Evolutionary conservation across 2,797 vertebrate species (phyloP).

Genomic region (Microctenopoma steveboyesi): DNA sequence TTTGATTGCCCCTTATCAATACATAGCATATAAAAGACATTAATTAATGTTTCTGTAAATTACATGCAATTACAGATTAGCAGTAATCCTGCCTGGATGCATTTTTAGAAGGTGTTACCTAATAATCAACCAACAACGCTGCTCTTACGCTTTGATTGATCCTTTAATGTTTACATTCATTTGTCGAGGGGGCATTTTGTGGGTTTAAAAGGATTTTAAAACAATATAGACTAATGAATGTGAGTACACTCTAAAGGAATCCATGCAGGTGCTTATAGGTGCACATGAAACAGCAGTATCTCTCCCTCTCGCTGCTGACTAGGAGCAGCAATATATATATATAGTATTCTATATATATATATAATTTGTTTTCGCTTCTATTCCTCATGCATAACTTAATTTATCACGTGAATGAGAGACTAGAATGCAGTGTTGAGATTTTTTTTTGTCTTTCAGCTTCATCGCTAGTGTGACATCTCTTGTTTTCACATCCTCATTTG

Average conservation of each 20-base stretch:
- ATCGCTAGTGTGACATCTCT: constrained; percentile 2
- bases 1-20: constrained; percentile 30
- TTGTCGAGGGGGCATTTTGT: constrained; percentile 46
- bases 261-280: constrained; percentile 5
- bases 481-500: constrained; percentile 48
- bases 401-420: constrained; percentile 31
- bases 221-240: constrained; percentile 63
- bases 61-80: constrained; percentile 65
- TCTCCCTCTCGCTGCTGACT: constrained; percentile 8
- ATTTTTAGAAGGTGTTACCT: constrained; percentile 54
- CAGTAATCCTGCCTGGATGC: constrained; percentile 67
- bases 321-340: constrained; percentile 3
- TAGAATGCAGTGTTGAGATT: constrained; percentile 36
- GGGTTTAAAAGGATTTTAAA: constrained; percentile 52
- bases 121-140: constrained; percentile 61
- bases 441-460: constrained; percentile 6
- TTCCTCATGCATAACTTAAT: constrained; percentile 39
- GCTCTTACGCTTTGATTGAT: constrained; percentile 49
- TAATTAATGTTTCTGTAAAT: constrained; percentile 46
- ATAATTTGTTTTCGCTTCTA: not conserved
- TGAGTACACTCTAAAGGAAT: constrained; percentile 29
- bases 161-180: constrained; percentile 69
- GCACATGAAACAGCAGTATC: not conserved
- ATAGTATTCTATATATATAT: not conserved
- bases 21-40: constrained; percentile 24